Conservation (phyloP, 2,888 invertebrate species). For the Mythimna ferrago region DNA sequence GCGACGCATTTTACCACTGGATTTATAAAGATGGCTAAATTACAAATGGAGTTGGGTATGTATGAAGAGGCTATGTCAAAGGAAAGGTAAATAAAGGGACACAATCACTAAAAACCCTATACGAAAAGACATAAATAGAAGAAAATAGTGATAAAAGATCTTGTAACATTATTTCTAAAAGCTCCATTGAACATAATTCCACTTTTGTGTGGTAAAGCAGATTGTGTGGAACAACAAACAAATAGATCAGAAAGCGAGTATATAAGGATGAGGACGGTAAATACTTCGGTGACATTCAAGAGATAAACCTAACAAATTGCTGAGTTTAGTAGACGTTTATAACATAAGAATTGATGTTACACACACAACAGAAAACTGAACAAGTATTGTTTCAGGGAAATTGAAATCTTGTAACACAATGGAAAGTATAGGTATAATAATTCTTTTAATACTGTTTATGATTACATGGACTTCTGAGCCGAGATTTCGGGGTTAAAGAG, state of each 20-base stretch:
- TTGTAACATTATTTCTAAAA: constrained; percentile 29
- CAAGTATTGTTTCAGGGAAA: not conserved
- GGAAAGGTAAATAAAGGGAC: constrained; percentile 3
- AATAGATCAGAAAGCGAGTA: constrained; percentile 39
- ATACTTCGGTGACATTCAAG: constrained; percentile 21
- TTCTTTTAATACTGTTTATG: too few relatives aligned
- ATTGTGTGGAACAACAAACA: constrained; percentile 48
- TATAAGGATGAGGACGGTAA: constrained; percentile 49
- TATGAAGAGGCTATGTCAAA: not conserved
- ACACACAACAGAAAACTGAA: not conserved
- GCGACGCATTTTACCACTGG: too few relatives aligned
- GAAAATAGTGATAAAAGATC: constrained; percentile 20
- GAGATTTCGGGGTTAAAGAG: too few relatives aligned
- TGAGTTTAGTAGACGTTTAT: constrained; percentile 21
- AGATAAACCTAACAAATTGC: constrained; percentile 51
- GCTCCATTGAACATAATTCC: constrained; percentile 42
- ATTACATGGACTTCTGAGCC: too few relatives aligned
- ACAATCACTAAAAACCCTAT: constrained; percentile 1
- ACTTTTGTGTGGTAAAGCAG: constrained; percentile 32
- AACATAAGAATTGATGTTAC: not conserved
- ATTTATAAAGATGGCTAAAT: not conserved
- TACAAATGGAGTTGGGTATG: constrained; percentile 4
- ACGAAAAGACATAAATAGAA: constrained; percentile 26
- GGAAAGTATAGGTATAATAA: too few relatives aligned
- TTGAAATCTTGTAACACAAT: not conserved